Base-by-base conservation (phyloP, 2,797 vertebrate genomes). In the Melopsittacus undulatus region DNA sequence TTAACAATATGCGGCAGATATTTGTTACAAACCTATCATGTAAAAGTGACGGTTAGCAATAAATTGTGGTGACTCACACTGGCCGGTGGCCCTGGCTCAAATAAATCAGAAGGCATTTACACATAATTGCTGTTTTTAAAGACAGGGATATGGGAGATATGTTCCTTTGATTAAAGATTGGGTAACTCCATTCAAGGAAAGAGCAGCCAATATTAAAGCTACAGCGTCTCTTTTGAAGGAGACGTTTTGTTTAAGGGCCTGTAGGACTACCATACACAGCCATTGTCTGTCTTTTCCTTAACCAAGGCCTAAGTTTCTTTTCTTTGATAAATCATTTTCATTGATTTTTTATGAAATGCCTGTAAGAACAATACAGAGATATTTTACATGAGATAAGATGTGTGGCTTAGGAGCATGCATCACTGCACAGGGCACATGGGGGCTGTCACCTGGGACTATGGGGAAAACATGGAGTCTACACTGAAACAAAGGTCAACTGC, bases 1-100 rank as follows among this genome's bases (percentile, higher is more conserved):
- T 99, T 99, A 99, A 99, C 99, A 99, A 99, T 99, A 99, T 99
- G 99, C 98, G 98, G 98, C 98, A 98, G 99, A 99, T 99, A 99
- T 99, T 99, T 99, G 99, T 99, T 99, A 99, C 99, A 99, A 99
- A 99, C 99, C 99, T 99, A 99, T 99, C 99, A 99, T 99, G 99
- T 99, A 99, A 98, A 99, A 99, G 98, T 99, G 99, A 99, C 98
- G 97, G 98, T 98, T 98, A 98, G 98, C 98, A 98, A 99, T 99
- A 99, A 99, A 99, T 99, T 99, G 98, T 97, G 95, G 97, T 97
- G 98, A 98, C 98, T 98, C 97, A 97, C 97, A 98, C 98, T 98
- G 98, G 98, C 98, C 98, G 97, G 97, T 98, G 98, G 98, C 98
- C 97, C 90, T 97, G 94, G 98, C 97, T 97, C 97, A 98, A 98